phyloP scores from a whole-genome alignment of 1,140 invertebrate genomes.

The Epicauta chinensis region DNA sequence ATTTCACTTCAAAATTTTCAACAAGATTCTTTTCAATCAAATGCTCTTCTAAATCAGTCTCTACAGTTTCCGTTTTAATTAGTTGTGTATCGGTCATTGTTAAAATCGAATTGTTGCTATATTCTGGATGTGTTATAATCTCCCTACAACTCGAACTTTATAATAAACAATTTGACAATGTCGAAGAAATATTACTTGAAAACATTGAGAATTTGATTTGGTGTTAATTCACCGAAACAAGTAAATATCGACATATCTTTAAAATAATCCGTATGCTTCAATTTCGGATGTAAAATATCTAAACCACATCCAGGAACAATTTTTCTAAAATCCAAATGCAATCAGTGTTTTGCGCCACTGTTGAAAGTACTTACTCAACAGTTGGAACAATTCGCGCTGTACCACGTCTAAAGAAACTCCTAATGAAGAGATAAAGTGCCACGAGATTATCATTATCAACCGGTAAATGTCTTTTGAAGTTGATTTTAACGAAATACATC shows the following conservation, averaged over 20 bases:
- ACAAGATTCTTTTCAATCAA: neutral
- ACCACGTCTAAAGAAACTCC: conserved; percentile 27
- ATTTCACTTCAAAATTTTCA: too few relatives aligned
- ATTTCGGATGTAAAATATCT: conserved; percentile 28
- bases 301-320: conserved; percentile 32
- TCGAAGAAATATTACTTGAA: conserved; percentile 27
- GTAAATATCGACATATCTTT: conserved; percentile 35
- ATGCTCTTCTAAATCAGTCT: conserved; percentile 21
- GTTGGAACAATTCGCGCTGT: conserved; percentile 23
- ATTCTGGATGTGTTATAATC: conserved; percentile 25
- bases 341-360: neutral
- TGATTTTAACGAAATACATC: conserved; percentile 31
- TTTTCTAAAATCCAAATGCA: conserved; percentile 27
- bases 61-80: conserved; percentile 34
- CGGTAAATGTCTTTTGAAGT: conserved; percentile 29
- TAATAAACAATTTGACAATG: neutral
- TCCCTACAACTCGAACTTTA: conserved; percentile 30
- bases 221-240: conserved; percentile 31
- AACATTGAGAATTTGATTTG: conserved; percentile 28
- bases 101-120: conserved; percentile 28
- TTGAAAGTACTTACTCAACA: conserved; percentile 16
- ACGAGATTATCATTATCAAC: conserved; percentile 21
- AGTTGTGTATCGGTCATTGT: conserved; percentile 32
- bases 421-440: conserved; percentile 30
- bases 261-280: conserved; percentile 27